Evolutionary conservation across 1,140 invertebrate genomes (phyloP), one percentile per base, ranked within the genome.

Genomic region (Drosophila carrolli): DNA sequence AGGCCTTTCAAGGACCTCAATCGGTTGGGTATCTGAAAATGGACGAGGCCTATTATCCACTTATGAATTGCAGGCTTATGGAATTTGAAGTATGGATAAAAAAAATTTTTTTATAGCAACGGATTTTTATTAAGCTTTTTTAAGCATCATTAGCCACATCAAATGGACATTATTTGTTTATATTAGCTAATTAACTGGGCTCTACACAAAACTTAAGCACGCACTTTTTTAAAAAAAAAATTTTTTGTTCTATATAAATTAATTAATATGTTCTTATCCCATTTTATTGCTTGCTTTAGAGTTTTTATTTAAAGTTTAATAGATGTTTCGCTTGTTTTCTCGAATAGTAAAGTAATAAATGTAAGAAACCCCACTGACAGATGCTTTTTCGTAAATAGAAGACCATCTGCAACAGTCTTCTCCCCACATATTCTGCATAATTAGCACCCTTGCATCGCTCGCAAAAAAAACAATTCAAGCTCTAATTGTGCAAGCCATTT

Each of bases 401-500:
- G 11, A 38, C 44, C 63, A 67, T 67, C 44, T 67, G 63, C 57
- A 43, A 6, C 23, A 43, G 38, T 16, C 58, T 40, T 38, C 1
- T 53, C 29, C 47, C 65, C 13, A 37, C 23, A 41, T 9, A 43
- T 23, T 41, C 37, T 9, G 19, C 61, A 53, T 66, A 81, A 63
- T 81, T 76, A 82, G 68, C 58, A 48, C 70, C 41, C 56, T 50
- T 35, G 38, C 32, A 51, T 23, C 47, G 41, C 35, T 57, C 29
- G 37, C 38, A 23, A 23, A 59, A 61, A 16, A 48, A 27, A 74
- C 58, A 71, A 63, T 74, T 48, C 32, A 43, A 53, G 54, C 72
- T 75, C 61, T 75, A 76, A 75, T 75, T 67, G 72, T 76, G 55
- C 41, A 57, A 54, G 43, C 67, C 61, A 75, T 75, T 75, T 75